Conservation (phyloP, 2,113 vertebrate species). For the Collichthys lucidus region DNA sequence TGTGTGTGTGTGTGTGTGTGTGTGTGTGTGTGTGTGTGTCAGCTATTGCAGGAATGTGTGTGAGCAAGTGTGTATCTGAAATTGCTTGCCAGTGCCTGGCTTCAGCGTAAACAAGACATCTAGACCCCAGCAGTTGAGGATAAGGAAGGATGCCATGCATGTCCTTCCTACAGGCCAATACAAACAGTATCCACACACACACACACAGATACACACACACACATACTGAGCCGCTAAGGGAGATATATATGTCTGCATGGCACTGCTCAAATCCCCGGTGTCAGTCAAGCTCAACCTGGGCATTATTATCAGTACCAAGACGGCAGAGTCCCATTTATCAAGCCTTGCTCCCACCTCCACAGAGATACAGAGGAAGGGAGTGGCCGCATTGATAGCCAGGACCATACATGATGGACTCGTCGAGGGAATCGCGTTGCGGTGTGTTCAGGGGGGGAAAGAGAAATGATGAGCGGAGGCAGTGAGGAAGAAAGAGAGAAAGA, state of each 20-base stretch:
- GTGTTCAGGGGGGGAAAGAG: conserved; percentile 28
- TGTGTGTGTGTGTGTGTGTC: too few species aligned
- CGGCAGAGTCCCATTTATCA: conserved; percentile 79
- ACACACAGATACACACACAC: conserved; percentile 36
- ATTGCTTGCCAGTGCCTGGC: conserved; percentile 70
- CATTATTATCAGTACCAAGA: conserved; percentile 80
- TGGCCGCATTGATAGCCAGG: conserved; percentile 41
- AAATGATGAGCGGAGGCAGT: conserved; percentile 45
- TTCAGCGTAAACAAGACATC: conserved; percentile 82
- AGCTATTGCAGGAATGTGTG: conserved; percentile 22
- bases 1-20: too few species aligned
- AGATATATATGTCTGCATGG: conserved; percentile 74
- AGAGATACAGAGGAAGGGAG: conserved; percentile 59
- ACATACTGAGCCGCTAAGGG: conserved; percentile 52
- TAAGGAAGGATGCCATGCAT: conserved; percentile 79
- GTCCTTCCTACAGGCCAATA: conserved; percentile 70
- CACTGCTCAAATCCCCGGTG: conserved; percentile 78
- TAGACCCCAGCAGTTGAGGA: conserved; percentile 70
- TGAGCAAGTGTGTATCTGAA: conserved; percentile 68
- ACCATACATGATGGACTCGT: conserved; percentile 50
- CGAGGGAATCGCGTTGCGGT: conserved; percentile 30
- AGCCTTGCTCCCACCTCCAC: conserved; percentile 52
- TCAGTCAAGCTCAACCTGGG: conserved; percentile 82
- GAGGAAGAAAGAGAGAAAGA: conserved; percentile 48
- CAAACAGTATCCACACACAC: conserved; percentile 51